phyloP scores from a whole-genome alignment of 2,113 vertebrate genomes.

The Agelaius phoeniceus region DNA sequence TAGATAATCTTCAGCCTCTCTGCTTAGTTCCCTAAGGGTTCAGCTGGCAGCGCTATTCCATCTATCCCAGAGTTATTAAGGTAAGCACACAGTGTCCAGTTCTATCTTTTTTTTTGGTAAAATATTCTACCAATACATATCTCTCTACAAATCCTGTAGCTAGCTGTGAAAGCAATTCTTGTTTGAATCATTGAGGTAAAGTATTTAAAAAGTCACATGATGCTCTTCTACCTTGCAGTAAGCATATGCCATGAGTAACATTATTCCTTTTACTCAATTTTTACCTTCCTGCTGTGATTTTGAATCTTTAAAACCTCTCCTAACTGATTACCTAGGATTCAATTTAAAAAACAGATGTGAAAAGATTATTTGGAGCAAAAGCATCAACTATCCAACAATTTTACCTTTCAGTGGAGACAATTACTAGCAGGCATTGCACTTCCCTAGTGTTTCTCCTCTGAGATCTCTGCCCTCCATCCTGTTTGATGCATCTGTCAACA shows the following conservation, averaged over 20 bases:
- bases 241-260: background rate
- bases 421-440: background rate
- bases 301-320: background rate
- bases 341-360: background rate
- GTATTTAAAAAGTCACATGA: background rate
- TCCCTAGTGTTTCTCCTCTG: background rate
- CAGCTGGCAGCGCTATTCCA: background rate
- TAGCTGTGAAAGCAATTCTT: background rate
- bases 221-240: background rate
- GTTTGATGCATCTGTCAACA: background rate
- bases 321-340: background rate
- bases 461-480: background rate
- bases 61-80: background rate
- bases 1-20: background rate
- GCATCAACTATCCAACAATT: background rate
- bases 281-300: background rate
- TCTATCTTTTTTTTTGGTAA: background rate
- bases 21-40: background rate
- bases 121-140: background rate
- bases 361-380: background rate
- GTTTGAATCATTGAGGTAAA: background rate
- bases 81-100: background rate
- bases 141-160: background rate
- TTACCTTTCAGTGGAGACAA: background rate
- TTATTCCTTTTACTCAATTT: background rate